Evolutionary conservation across 2,888 invertebrate species (phyloP).

Genomic region (Zaprionus bogoriensis): DNA sequence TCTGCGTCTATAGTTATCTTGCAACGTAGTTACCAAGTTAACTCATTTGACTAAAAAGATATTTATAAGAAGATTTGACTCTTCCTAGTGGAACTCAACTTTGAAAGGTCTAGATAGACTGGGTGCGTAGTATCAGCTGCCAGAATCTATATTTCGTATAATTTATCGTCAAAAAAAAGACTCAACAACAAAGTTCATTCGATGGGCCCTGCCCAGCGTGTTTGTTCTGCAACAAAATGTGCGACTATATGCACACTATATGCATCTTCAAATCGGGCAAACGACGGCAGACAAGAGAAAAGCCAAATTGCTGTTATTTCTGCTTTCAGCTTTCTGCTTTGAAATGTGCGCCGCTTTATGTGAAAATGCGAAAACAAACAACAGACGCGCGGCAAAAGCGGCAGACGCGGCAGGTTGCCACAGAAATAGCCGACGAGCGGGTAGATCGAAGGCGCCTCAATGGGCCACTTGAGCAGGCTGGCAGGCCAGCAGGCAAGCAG

Average conservation of each 20-base stretch:
- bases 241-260: neutral
- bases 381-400: conserved; percentile 6
- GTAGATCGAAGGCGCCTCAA: conserved; percentile 44
- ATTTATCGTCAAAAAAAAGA: neutral
- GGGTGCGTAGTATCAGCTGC: no score
- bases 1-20: no score
- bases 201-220: neutral
- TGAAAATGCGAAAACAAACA: conserved; percentile 37
- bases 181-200: neutral
- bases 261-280: neutral
- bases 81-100: no score
- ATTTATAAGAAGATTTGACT: no score
- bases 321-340: conserved; percentile 38
- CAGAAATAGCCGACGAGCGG: neutral
- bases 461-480: conserved; percentile 52
- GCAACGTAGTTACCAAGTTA: no score
- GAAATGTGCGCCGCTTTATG: conserved; percentile 30
- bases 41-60: no score
- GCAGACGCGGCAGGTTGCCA: conserved; percentile 26
- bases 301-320: conserved; percentile 22
- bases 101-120: no score
- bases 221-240: neutral
- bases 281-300: conserved; percentile 2
- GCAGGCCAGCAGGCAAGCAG: no score
- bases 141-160: no score